Evolutionary conservation across 2,888 invertebrate genomes (phyloP).

Genomic region (Cataglyphis albicans): DNA sequence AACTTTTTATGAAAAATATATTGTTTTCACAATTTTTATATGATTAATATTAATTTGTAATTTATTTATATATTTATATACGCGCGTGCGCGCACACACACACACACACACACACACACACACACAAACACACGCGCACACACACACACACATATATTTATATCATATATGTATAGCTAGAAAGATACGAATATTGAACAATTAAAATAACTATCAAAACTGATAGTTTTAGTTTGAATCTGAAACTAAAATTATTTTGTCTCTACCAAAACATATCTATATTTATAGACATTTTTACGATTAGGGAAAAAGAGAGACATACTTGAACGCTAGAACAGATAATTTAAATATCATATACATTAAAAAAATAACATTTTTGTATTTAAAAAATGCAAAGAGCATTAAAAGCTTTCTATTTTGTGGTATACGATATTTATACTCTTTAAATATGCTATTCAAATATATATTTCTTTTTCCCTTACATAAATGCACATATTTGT

Average conservation of each 20-base stretch:
- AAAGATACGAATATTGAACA: not conserved
- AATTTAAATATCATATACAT: not conserved
- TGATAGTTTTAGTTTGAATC: not conserved
- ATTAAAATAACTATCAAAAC: not conserved
- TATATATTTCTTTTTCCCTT: not conserved
- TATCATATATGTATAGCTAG: not conserved
- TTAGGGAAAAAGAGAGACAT: not conserved
- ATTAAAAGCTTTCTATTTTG: not conserved
- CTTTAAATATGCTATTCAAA: not conserved
- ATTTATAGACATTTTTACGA: not conserved
- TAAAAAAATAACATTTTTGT: not conserved
- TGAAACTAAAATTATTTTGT: constrained; percentile 4
- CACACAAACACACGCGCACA: no score
- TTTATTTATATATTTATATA: no score
- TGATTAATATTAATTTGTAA: no score
- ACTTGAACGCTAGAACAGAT: not conserved
- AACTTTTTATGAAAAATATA: no score
- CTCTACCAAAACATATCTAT: not conserved
- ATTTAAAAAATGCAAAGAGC: not conserved
- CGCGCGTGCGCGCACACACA: no score
- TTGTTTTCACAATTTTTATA: no score
- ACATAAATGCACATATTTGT: not conserved
- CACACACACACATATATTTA: no score
- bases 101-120: no score
- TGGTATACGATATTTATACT: not conserved